Percentiles rank a stretch among this genome's conserved stretches.
Conservation (phyloP, 2,797 vertebrate species). For the Antennarius maculatus region DNA sequence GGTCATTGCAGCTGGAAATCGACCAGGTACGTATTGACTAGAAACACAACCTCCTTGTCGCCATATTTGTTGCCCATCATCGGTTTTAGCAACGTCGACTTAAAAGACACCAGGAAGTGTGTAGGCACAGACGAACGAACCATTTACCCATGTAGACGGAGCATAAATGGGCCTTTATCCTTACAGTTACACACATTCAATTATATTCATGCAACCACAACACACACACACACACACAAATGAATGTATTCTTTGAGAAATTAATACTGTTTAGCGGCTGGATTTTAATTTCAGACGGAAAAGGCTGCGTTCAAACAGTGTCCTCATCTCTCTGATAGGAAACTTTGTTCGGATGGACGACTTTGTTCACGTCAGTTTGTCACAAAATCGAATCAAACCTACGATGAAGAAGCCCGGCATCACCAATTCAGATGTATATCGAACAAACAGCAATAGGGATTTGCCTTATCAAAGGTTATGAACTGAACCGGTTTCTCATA, state of each 20-base stretch:
- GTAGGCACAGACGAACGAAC: too few relatives aligned
- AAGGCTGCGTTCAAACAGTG: conserved; percentile 46
- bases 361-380: conserved; percentile 22
- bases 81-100: too few relatives aligned
- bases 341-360: conserved; percentile 18
- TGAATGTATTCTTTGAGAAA: conserved; percentile 80
- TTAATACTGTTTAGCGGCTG: conserved; percentile 62
- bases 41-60: too few relatives aligned
- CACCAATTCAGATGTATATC: conserved; percentile 23
- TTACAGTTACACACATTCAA: conserved; percentile 37
- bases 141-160: too few relatives aligned
- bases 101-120: too few relatives aligned
- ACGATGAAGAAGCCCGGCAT: conserved; percentile 20
- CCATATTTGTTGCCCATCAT: too few relatives aligned
- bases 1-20: too few relatives aligned
- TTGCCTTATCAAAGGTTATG: conserved; percentile 46
- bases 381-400: conserved; percentile 20
- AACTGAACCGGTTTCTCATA: conserved; percentile 21
- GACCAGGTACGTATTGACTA: too few relatives aligned
- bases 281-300: conserved; percentile 44
- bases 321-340: conserved; percentile 40
- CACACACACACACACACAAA: conserved; percentile 52
- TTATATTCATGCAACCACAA: conserved; percentile 32
- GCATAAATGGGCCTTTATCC: conserved; percentile 4
- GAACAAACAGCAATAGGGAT: conserved; percentile 22